Percentiles rank a stretch among this genome's conserved stretches.
phyloP scores from a whole-genome alignment of 2,113 vertebrate genomes.

The Sclerurus mexicanus region DNA sequence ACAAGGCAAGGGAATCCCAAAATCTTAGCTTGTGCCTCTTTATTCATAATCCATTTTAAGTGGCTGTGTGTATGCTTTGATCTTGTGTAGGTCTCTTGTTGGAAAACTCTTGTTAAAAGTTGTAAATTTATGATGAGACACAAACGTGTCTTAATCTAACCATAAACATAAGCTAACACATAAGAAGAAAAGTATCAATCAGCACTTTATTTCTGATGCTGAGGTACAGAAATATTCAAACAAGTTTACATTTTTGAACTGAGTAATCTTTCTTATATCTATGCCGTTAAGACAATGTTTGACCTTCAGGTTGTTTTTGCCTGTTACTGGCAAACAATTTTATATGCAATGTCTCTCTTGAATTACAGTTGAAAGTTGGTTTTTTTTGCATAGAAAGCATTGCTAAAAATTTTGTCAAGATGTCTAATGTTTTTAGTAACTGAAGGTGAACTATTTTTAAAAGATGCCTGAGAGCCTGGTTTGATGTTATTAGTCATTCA shows the following conservation, averaged over 20 bases:
- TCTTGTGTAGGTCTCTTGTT: background rate
- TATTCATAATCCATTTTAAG: background rate
- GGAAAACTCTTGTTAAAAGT: background rate
- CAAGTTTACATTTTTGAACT: background rate
- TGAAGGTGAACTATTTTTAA: slow-evolving; percentile 1
- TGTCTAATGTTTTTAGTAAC: background rate
- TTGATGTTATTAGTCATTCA: background rate
- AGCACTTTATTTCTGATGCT: background rate
- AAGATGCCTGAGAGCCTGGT: background rate
- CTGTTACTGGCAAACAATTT: background rate
- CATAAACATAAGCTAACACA: background rate
- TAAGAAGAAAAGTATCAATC: background rate
- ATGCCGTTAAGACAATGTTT: background rate
- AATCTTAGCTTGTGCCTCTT: background rate
- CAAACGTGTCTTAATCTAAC: background rate
- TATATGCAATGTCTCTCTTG: background rate
- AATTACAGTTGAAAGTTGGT: background rate
- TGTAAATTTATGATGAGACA: background rate
- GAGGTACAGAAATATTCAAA: background rate
- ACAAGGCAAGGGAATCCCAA: background rate
- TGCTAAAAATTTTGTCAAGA: background rate
- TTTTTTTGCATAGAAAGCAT: background rate
- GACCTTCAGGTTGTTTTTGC: background rate
- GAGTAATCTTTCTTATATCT: background rate
- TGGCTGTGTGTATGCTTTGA: background rate